A percentile compares a stretch with the other conserved stretches of the same genome.
Evolutionary conservation across 2,888 invertebrate species (phyloP).

Genomic region (Polia nebulosa): DNA sequence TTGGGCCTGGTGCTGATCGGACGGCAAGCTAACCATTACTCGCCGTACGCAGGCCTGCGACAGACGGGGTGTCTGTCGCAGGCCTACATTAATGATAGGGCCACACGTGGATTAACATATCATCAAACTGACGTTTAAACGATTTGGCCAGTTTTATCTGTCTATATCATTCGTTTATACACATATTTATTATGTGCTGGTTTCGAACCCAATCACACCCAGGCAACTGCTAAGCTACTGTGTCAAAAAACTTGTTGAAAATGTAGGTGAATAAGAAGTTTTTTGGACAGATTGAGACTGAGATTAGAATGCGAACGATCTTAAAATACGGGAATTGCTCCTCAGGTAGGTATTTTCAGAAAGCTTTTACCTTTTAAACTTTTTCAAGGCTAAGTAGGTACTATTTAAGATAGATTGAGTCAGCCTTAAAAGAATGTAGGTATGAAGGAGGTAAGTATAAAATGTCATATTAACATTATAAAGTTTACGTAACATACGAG

Average conservation of each 20-base stretch:
- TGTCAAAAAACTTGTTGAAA: background rate
- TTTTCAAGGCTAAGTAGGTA: background rate
- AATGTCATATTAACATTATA: background rate
- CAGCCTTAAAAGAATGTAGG: background rate
- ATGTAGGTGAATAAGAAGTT: background rate
- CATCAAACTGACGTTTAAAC: too few relatives aligned
- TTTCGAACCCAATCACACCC: constrained; percentile 2
- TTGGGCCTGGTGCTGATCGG: too few relatives aligned
- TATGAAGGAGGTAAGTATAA: background rate
- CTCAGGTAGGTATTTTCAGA: background rate
- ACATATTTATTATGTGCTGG: constrained; percentile 21
- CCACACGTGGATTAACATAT: too few relatives aligned
- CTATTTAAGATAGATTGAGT: background rate
- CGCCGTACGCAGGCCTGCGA: too few relatives aligned
- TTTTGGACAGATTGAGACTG: background rate
- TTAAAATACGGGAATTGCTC: background rate
- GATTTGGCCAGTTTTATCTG: too few relatives aligned
- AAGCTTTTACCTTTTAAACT: background rate
- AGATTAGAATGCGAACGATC: background rate
- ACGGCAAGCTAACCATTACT: too few relatives aligned
- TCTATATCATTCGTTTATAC: background rate
- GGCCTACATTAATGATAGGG: too few relatives aligned
- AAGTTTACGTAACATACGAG: background rate
- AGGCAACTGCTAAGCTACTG: constrained; percentile 8
- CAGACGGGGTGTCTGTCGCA: too few relatives aligned